These are phyloP conservation scores for Desoria tigrina DNA, from an alignment of 2,888 invertebrate genomes.

Conservation along the genomic window DNA sequence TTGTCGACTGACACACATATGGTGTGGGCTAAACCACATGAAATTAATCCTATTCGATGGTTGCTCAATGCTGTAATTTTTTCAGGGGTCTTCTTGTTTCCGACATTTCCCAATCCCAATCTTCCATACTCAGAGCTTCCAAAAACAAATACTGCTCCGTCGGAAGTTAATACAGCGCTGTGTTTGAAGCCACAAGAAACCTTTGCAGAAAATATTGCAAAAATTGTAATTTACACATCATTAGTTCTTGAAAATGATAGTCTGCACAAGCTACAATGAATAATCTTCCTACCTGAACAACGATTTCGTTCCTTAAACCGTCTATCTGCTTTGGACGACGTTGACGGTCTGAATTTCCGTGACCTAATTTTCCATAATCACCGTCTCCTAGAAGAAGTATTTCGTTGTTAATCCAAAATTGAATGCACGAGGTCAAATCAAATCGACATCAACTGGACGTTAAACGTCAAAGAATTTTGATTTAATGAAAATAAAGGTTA, in stretches of 20 bases:
- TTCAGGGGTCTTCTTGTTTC: conserved; percentile 66
- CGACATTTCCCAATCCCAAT: conserved; percentile 63
- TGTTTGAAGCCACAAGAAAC: conserved; percentile 68
- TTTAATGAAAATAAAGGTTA: conserved; percentile 52
- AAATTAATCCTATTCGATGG: conserved; percentile 60
- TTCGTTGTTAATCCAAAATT: background rate
- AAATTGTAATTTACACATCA: no score
- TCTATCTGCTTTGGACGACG: conserved; percentile 66
- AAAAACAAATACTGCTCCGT: conserved; percentile 67
- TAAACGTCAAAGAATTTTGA: no score
- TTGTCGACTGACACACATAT: conserved; percentile 65
- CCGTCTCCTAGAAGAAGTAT: conserved; percentile 58
- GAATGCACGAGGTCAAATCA: no score
- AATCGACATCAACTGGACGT: background rate
- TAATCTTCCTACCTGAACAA: conserved; percentile 63
- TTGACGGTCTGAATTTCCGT: conserved; percentile 67
- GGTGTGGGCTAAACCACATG: conserved; percentile 68
- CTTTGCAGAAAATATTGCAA: conserved; percentile 55
- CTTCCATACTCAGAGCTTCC: conserved; percentile 69
- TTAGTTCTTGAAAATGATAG: background rate
- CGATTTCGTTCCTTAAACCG: conserved; percentile 65
- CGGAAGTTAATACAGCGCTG: conserved; percentile 66
- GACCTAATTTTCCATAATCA: conserved; percentile 68
- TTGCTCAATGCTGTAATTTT: conserved; percentile 61
- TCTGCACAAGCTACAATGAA: no score